These are phyloP conservation scores for Phaethornis superciliosus DNA, from an alignment of 2,113 vertebrate species.

Conservation along the genomic window DNA sequence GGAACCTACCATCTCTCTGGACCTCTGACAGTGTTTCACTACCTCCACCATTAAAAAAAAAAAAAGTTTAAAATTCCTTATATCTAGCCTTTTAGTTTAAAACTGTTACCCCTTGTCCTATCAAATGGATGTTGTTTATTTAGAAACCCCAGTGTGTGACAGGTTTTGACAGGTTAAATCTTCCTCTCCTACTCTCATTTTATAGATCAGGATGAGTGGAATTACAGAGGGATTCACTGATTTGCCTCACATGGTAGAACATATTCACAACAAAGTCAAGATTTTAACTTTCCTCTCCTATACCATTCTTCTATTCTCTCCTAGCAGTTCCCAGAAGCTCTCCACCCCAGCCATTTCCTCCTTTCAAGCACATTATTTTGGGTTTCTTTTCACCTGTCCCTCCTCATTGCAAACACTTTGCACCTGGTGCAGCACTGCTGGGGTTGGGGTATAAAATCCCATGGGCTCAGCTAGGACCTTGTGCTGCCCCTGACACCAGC, in stretches of 20 bases:
- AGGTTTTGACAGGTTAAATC: not conserved
- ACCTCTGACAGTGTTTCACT: not conserved
- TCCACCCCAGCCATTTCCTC: accelerated
- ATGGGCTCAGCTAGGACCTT: accelerated
- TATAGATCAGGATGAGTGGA: not conserved
- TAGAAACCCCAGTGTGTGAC: not conserved
- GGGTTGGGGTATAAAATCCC: not conserved
- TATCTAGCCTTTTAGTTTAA: not conserved
- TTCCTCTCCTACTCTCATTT: not conserved
- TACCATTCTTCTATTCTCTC: not conserved
- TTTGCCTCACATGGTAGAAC: accelerated
- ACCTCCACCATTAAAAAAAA: not conserved
- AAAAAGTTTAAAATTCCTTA: not conserved
- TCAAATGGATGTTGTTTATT: not conserved
- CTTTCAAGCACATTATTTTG: not conserved
- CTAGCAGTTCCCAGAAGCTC: accelerated
- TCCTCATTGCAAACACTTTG: not conserved
- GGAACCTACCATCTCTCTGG: not conserved
- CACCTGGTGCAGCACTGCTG: not conserved
- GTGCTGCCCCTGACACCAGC: accelerated
- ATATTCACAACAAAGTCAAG: not conserved
- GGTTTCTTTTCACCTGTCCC: not conserved
- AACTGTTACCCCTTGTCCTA: not conserved
- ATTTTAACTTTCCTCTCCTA: not conserved
- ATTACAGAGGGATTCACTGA: not conserved